These are phyloP conservation scores for Mesorhabditis sp. DNA, from an alignment of 2,888 invertebrate genomes.

Conservation along the genomic window DNA sequence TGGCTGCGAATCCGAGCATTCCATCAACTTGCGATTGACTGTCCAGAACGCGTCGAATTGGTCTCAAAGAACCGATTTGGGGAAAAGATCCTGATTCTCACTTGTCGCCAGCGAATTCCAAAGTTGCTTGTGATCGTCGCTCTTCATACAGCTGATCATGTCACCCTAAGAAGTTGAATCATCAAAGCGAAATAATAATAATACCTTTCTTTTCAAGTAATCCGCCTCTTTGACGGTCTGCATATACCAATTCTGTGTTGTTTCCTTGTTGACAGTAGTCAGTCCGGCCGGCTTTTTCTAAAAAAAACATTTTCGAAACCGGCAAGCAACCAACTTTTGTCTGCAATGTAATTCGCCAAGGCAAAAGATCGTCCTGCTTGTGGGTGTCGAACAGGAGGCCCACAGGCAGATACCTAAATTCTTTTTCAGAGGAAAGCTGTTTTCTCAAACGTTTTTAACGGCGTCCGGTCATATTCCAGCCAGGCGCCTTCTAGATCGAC, in stretches of 20 bases:
- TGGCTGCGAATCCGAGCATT: slow-evolving; percentile 68
- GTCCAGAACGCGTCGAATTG: slow-evolving; percentile 99
- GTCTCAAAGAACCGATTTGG: slow-evolving; percentile 67
- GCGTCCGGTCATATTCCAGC: slow-evolving; percentile 33
- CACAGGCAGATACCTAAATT: slow-evolving; percentile 67
- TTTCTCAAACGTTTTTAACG: slow-evolving; percentile 37
- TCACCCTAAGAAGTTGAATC: slow-evolving; percentile 14
- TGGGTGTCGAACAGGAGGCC: slow-evolving; percentile 86
- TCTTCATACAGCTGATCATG: slow-evolving; percentile 63
- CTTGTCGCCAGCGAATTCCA: slow-evolving; percentile 90
- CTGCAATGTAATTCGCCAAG: slow-evolving; percentile 91
- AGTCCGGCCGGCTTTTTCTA: slow-evolving; percentile 9
- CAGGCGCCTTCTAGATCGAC: slow-evolving; percentile 26
- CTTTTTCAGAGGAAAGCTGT: neutral
- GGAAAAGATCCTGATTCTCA: slow-evolving; percentile 58
- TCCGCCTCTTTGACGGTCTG: slow-evolving; percentile 95
- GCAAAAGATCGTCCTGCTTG: slow-evolving; percentile 71
- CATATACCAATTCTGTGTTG: slow-evolving; percentile 86
- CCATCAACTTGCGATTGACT: slow-evolving; percentile 80
- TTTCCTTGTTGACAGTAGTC: slow-evolving; percentile 69
- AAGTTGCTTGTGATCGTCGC: slow-evolving; percentile 90
- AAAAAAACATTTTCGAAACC: neutral
- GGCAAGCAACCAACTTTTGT: slow-evolving; percentile 64
- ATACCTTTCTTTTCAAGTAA: slow-evolving; percentile 85
- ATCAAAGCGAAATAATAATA: neutral